These are phyloP conservation scores for Ptychadena robeensis DNA, from an alignment of 2,797 vertebrate genomes.

Conservation along the genomic window DNA sequence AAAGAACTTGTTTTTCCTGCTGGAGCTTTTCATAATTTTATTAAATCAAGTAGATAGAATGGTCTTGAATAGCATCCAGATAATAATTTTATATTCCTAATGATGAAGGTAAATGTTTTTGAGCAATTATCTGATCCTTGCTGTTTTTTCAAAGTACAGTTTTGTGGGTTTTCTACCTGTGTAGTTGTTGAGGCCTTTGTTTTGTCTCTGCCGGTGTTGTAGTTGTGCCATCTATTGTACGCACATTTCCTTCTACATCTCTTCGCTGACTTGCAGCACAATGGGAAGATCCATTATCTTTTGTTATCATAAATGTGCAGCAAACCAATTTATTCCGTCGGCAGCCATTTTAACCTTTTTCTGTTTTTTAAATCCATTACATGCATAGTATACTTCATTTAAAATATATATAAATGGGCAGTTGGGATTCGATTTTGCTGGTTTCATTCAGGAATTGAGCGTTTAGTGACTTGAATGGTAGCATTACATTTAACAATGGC, in stretches of 20 bases:
- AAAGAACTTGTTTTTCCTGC: no score
- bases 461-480: no score
- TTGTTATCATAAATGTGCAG: slow-evolving; percentile 15
- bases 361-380: not conserved
- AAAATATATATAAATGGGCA: no score
- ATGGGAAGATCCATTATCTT: slow-evolving; percentile 12
- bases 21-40: no score
- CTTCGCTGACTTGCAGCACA: not conserved
- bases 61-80: no score
- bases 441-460: no score
- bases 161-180: not conserved
- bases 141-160: not conserved
- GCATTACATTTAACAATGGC: no score
- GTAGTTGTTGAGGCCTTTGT: not conserved
- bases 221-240: not conserved
- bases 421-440: no score
- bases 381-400: no score
- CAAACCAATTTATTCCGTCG: slow-evolving; percentile 9
- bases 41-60: no score
- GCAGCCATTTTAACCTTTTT: not conserved
- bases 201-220: not conserved
- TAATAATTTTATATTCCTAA: not conserved
- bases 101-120: not conserved
- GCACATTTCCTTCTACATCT: not conserved
- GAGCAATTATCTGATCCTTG: not conserved